Evolutionary conservation across 2,888 invertebrate genomes (phyloP), one percentile per base, ranked within the genome.

Genomic region (Cephus spinipes): DNA sequence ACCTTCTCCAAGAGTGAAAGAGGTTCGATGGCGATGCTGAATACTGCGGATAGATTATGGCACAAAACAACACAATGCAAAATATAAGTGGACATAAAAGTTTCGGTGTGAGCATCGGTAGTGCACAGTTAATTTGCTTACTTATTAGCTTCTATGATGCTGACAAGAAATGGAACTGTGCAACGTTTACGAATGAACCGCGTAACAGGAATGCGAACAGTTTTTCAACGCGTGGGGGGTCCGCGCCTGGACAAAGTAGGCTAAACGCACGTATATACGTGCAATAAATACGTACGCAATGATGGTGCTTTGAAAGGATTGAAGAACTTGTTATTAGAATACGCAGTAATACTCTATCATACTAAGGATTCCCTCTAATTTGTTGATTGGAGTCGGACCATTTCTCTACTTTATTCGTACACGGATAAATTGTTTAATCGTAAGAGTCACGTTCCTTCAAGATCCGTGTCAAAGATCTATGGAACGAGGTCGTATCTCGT

Each of bases 191-290:
- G 30, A 69, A 55, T 35, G 73, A 80, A 81, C 80, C 78, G 82
- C 84, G 81, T 86, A 87, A 87, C 85, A 83, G 84, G 85, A 83
- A 85, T 82, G 81, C 82, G 82, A 82, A 81, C 74, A 69, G n/a
- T 78, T 78, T 78, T 78, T 69, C 32, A 33, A 31, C 33, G 71
- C 71, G 71, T 71, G 71, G 71, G 71, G 71, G 71, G 71, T 32
- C 71, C 71, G 71, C 32, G 71, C 71, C 23, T 55, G 55, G 6
- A 55, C 71, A 31, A 71, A 71, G 71, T 71, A 71, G 71, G 71
- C 71, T 71, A 71, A 33, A 71, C 31, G 71, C 71, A 33, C 71
- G 71, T 33, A 33, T 23, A 33, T 32, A 33, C 71, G 71, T 71
- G 71, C 55, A 55, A 23, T 55, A 55, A 55, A 55, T 55, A 55